Percentiles rank a stretch among this genome's conserved stretches.
Evolutionary conservation across 1,140 invertebrate species (phyloP).

Genomic region (Zeugodacus cucurbitae): DNA sequence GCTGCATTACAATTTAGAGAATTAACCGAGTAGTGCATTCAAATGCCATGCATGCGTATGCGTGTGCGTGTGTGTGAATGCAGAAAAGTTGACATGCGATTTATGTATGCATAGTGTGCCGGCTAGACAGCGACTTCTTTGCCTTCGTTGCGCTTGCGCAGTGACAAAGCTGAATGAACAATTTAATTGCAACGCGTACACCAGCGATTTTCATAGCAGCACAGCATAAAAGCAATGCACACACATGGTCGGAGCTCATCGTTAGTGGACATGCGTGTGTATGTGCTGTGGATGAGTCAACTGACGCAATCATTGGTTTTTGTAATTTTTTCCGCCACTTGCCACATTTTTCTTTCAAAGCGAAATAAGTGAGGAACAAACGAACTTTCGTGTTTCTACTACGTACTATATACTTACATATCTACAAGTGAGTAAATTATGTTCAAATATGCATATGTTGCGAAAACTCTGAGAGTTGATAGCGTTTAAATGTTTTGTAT

Average conservation of each 20-base stretch:
- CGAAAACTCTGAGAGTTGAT: neutral
- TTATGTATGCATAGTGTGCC: neutral
- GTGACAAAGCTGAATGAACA: neutral
- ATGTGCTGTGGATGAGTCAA: neutral
- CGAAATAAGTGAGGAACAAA: neutral
- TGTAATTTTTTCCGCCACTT: neutral
- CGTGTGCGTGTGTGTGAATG: neutral
- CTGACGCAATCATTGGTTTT: neutral
- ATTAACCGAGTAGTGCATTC: neutral
- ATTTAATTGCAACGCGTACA: slow-evolving; percentile 1
- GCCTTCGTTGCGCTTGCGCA: neutral
- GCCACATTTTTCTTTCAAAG: neutral
- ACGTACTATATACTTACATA: neutral
- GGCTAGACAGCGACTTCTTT: neutral
- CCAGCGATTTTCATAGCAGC: too few relatives aligned
- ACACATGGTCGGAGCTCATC: too few relatives aligned
- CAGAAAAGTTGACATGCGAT: neutral
- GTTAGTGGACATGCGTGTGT: too few relatives aligned
- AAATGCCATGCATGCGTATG: neutral
- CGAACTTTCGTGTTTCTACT: neutral
- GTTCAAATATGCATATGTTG: neutral
- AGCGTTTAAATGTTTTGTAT: too few relatives aligned
- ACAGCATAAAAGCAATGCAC: neutral
- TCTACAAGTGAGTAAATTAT: neutral
- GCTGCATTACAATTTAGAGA: neutral